phyloP scores from a whole-genome alignment of 1,140 invertebrate genomes.

The Calephelis nemesis region DNA sequence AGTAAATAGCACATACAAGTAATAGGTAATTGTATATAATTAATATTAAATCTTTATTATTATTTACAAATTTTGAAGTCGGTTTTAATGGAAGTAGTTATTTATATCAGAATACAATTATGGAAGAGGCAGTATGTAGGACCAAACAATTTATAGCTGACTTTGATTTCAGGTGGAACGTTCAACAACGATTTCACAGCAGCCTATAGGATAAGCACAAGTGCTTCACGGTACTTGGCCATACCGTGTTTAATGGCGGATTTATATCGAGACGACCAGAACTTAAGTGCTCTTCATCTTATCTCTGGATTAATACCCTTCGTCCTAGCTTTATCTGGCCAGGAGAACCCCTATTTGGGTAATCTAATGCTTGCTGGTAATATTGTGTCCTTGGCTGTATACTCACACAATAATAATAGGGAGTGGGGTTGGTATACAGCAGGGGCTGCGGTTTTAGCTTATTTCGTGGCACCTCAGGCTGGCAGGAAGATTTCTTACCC shows the following conservation, averaged over 20 bases:
- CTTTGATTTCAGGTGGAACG: slow-evolving; percentile 40
- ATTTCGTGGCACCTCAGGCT: slow-evolving; percentile 43
- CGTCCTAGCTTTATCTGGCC: slow-evolving; percentile 44
- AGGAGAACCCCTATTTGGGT: slow-evolving; percentile 50
- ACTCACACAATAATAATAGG: slow-evolving; percentile 41
- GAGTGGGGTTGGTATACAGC: slow-evolving; percentile 65
- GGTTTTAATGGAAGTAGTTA: too few relatives aligned
- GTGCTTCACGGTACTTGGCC: slow-evolving; percentile 51
- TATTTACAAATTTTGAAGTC: too few relatives aligned
- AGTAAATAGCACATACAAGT: too few relatives aligned
- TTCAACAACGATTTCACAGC: slow-evolving; percentile 53
- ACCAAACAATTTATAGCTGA: neutral
- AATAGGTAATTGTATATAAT: too few relatives aligned
- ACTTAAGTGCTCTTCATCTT: slow-evolving; percentile 45
- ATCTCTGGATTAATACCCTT: slow-evolving; percentile 59
- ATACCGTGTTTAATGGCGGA: slow-evolving; percentile 66
- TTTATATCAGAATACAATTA: too few relatives aligned
- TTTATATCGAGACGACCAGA: slow-evolving; percentile 44
- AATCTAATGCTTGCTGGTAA: slow-evolving; percentile 56
- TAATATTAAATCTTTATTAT: too few relatives aligned
- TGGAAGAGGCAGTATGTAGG: too few relatives aligned
- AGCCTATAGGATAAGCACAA: slow-evolving; percentile 53
- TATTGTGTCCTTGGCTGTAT: slow-evolving; percentile 50
- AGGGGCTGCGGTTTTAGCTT: slow-evolving; percentile 49
- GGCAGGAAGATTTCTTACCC: slow-evolving; percentile 50